Evolutionary conservation across 92 coral and sea anemone species (phyloP), one percentile per base, ranked within the genome.

Genomic region (Porites lobata): DNA sequence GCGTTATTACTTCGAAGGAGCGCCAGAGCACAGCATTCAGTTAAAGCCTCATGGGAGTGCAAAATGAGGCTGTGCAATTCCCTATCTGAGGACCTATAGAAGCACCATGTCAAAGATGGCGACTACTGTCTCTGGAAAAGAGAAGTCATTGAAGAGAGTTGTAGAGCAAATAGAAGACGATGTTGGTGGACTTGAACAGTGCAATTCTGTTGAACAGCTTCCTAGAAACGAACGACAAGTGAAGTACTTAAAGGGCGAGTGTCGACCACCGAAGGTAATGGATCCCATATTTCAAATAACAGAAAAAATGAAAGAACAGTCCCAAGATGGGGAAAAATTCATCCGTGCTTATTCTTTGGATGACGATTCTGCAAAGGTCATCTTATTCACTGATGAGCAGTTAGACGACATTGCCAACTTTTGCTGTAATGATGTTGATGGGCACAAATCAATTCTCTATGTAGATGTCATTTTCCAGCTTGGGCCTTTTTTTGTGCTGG

Each of bases 221-320:
- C 91, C 93, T 1, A 75, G 93, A 77, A 86, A 76, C 29, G 84
- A 57, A 69, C 14, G 58, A 26, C 93, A 90, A 87, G 93, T 52
- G 8, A 81, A 91, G 86, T 82, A 91, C 53, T 29, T 91, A 14
- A 92, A 92, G 77, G 43, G 21, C 6, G 75, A 80, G 76, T 66
- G 85, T 68, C 85, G 18, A 26, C 50, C 75, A 52, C 65, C 22
- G 6, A 80, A 88, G 68, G 66, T 54, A 7, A 72, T 51, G 83
- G 94, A 93, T 69, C 92, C 96, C 0, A 93, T 93, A 29, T 69
- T 93, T 26, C 77, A 72, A 73, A 91, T 93, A 26, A 93, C 94
- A 9, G 59, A 87, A 69, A 90, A 79, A 75, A 93, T 93, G 92
- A 90, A 93, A 75, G 85, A 74, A 11, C 80, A 81, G 61, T 83